A percentile compares a stretch with the other conserved stretches of the same genome.
Evolutionary conservation across 2,113 vertebrate genomes (phyloP).

Genomic region (Amphiprion percula): DNA sequence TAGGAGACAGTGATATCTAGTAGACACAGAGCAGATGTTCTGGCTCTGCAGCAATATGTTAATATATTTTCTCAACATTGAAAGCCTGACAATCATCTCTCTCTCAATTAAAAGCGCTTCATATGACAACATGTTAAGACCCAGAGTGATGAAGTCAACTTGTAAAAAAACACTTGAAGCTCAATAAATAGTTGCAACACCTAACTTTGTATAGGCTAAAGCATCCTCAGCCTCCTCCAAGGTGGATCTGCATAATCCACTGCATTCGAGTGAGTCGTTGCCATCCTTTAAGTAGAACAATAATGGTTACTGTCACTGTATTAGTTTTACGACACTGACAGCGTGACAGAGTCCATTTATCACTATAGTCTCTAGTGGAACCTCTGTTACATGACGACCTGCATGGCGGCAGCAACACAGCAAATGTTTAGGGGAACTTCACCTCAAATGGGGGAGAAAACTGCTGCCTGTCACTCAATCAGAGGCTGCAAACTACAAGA

Average conservation of each 20-base stretch:
- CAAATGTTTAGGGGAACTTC: constrained; percentile 33
- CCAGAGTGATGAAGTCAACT: background rate
- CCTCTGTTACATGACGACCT: constrained; percentile 46
- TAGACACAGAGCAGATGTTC: constrained; percentile 9
- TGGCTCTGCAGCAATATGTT: constrained; percentile 3
- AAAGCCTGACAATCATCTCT: constrained; percentile 16
- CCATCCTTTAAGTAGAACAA: constrained; percentile 52
- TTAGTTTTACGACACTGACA: constrained; percentile 65
- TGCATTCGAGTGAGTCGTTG: constrained; percentile 28
- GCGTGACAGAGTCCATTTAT: constrained; percentile 70
- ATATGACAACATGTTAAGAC: background rate
- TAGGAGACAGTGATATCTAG: background rate
- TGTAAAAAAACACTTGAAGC: background rate
- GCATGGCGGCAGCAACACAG: constrained; percentile 23
- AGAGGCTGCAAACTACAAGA: constrained; percentile 18
- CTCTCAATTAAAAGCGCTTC: constrained; percentile 14
- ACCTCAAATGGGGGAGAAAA: constrained; percentile 31
- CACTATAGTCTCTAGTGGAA: constrained; percentile 55
- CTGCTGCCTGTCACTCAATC: constrained; percentile 35
- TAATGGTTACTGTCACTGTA: constrained; percentile 70
- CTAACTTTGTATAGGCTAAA: too few relatives aligned
- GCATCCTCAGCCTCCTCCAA: background rate
- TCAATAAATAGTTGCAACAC: background rate
- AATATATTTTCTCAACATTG: constrained; percentile 1
- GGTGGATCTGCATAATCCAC: constrained; percentile 13